A percentile compares a stretch with the other conserved stretches of the same genome.
Evolutionary conservation across 2,113 vertebrate species (phyloP).

Genomic region (Hydropotes inermis): DNA sequence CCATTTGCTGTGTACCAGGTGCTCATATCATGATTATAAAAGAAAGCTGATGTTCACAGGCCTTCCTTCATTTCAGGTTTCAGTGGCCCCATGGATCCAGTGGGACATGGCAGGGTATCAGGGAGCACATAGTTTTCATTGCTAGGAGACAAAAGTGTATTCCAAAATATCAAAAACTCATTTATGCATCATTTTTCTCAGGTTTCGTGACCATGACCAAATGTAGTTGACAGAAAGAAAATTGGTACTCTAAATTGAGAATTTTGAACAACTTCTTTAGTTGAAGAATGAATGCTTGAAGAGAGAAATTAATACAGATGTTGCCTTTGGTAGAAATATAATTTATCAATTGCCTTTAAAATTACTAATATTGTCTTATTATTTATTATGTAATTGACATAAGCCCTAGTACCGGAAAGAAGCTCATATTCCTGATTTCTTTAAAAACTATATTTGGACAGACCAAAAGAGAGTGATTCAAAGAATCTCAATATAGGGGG

Average conservation of each 20-base stretch:
- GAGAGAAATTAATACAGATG: neutral
- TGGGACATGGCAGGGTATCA: neutral
- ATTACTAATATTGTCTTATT: slow-evolving; percentile 25
- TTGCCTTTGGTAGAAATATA: slow-evolving; percentile 39
- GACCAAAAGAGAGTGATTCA: slow-evolving; percentile 32
- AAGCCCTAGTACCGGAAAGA: neutral
- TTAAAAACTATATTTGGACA: slow-evolving; percentile 46
- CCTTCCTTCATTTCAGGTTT: neutral
- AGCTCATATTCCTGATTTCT: slow-evolving; percentile 42
- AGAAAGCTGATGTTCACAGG: neutral
- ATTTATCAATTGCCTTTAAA: neutral
- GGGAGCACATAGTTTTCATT: neutral
- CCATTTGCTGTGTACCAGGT: too few species aligned
- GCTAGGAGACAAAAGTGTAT: neutral
- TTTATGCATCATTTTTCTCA: neutral
- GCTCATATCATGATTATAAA: neutral
- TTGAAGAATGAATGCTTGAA: neutral
- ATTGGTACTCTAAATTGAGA: neutral
- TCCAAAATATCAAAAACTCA: neutral
- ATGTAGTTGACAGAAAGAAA: neutral
- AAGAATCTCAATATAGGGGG: neutral
- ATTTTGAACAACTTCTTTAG: slow-evolving; percentile 11
- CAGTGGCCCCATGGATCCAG: neutral
- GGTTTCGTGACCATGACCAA: neutral
- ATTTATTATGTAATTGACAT: slow-evolving; percentile 11